Conservation (phyloP, 2,113 vertebrate genomes). For the Otus sunia region DNA sequence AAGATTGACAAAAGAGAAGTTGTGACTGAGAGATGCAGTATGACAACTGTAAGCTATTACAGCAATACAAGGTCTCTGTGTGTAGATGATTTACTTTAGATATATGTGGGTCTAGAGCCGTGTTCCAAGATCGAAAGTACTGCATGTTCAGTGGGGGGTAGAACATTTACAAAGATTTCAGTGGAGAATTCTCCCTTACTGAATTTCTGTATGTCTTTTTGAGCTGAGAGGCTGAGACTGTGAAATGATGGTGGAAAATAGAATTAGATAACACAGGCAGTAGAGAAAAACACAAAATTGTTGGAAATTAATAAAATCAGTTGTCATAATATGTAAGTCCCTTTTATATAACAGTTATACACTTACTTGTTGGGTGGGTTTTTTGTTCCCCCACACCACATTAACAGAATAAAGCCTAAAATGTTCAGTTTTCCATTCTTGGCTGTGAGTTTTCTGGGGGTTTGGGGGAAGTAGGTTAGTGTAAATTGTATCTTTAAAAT, state of each 20-base stretch:
- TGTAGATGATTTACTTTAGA: not conserved
- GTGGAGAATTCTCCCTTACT: not conserved
- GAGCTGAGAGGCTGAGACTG: not conserved
- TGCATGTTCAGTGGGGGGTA: rapidly evolving
- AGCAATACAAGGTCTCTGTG: not conserved
- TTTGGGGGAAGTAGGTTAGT: not conserved
- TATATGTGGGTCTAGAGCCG: rapidly evolving
- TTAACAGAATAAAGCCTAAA: not conserved
- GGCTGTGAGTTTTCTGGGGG: not conserved
- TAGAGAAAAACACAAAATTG: not conserved
- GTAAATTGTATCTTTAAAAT: not conserved
- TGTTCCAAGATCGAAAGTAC: not conserved
- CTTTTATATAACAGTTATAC: not conserved
- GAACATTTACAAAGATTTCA: not conserved
- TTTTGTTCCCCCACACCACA: not conserved
- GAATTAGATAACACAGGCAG: not conserved
- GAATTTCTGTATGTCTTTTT: not conserved
- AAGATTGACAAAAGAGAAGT: not conserved
- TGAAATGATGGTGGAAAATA: not conserved
- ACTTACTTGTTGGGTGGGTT: not conserved
- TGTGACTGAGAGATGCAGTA: not conserved
- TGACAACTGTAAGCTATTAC: not conserved
- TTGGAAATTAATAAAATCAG: not conserved
- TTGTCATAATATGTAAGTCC: not conserved
- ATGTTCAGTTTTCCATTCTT: not conserved